Base-by-base conservation (phyloP, 2,113 vertebrate genomes). In the Entosphenus tridentatus region DNA sequence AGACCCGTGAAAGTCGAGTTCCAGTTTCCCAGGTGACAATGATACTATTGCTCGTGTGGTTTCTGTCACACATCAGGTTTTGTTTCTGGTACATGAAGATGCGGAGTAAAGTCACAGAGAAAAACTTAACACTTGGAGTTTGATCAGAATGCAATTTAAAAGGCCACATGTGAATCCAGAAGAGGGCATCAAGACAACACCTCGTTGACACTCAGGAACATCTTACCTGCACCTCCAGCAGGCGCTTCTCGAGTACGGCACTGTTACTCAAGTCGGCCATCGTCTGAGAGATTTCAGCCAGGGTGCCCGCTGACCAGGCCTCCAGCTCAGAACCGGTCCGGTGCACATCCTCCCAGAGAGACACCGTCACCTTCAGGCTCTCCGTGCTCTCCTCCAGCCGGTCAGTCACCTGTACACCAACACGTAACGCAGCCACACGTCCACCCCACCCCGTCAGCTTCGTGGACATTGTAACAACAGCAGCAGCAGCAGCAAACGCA, bases 311-410 rank as follows among this genome's bases (percentile, higher is more conserved):
- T 8, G 80, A 82, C 92, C 93, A 96, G 2, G 78, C 79, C 70
- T 87, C 84, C 1, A 95, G 79, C 71, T 95, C 85, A 7, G 85
- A 81, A 75, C 83, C 84, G 55, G 78, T 77, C 69, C 78, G 74
- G 71, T 85, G 80, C 9, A 96, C 78, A 62, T 95, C 87, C 8
- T 85, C 84, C 92, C 89, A 96, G 0, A 90, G 77, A n/a, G 81
- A 77, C 13, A 87, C 2, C 16, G 81, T 81, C 17, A 77, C 67
- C 8, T 80, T 78, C 56, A 95, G 80, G 55, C 74, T 79, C 57
- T 89, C 82, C 0, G 82, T 80, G 75, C 83, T 86, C n/a, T 83
- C 83, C 67, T 93, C 92, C 57, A 87, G 80, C 75, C 77, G 85
- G 75, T 93, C 89, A n/a, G 85, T 85, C 1, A 84, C 75, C 93